Evolutionary conservation across 2,797 vertebrate species (phyloP), one percentile per base, ranked within the genome.

Genomic region (Pitangus sulphuratus): DNA sequence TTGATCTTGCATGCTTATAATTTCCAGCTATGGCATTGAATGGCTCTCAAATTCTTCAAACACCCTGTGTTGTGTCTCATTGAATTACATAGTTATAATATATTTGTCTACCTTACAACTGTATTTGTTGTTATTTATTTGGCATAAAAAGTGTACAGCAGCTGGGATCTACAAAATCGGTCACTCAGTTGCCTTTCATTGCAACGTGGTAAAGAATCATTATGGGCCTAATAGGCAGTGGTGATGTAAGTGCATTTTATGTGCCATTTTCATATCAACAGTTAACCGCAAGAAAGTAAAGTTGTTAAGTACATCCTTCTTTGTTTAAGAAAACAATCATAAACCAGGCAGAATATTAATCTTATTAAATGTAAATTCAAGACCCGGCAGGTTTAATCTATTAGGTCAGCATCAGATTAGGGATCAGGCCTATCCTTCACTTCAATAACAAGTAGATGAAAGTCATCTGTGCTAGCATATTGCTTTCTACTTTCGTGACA

Each of bases 281-380:
- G 96, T 95, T 97, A 97, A 88, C 85, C 88, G 92, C 87, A 96
- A 90, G 74, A 95, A 97, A 97, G 93, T 96, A 93, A 97, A 97
- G 91, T 96, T 95, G 84, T 96, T 96, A 96, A 90, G 94, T 94
- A 95, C 90, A 91, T 66, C 88, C 80, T 88, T 83, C 79, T 85
- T 94, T 95, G 91, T 94, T 96, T 92, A 92, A 96, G 74, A 40
- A 90, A 82, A 80, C 88, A 95, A 95, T 96, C 91, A 91, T 95
- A 95, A 94, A 96, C 95, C 90, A 91, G 84, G 77, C 79, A 93
- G 75, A 87, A 89, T 96, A 81, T 96, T 87, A 89, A 87, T 80
- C 87, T 92, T 95, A 79, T 94, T 95, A 96, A 97, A 96, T 90
- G 91, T 90, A 94, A 96, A 97, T 95, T 87, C 5, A 2, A 76